Percentiles rank a stretch among this genome's conserved stretches.
Evolutionary conservation across 2,113 vertebrate genomes (phyloP).

Genomic region (Zeus faber): DNA sequence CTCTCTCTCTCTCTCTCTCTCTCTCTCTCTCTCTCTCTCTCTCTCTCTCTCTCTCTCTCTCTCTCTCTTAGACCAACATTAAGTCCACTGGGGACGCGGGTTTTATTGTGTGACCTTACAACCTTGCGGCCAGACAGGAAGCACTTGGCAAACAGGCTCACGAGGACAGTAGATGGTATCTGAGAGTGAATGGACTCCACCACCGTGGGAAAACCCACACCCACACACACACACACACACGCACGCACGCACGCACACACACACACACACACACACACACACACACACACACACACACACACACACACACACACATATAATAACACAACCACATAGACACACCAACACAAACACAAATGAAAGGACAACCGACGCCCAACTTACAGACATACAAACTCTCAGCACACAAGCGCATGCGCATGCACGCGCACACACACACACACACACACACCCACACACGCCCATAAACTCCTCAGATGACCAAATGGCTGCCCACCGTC

Average conservation of each 20-base stretch:
- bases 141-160: conserved; percentile 53
- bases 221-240: conserved; percentile 14
- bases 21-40: conserved; percentile 14
- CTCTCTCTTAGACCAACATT: conserved; percentile 43
- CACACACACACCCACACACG: not conserved
- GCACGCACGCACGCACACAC: conserved; percentile 33
- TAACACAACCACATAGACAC: conserved; percentile 3
- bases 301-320: conserved; percentile 35
- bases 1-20: conserved; percentile 16
- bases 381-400: conserved; percentile 11
- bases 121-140: conserved; percentile 57
- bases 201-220: conserved; percentile 52
- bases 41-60: conserved; percentile 1
- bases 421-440: conserved; percentile 12
- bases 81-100: conserved; percentile 51
- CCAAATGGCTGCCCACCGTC: conserved; percentile 39
- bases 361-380: conserved; percentile 42
- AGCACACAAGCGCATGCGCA: conserved; percentile 36
- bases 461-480: conserved; percentile 39
- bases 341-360: conserved; percentile 34
- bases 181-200: conserved; percentile 52
- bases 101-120: conserved; percentile 48
- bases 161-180: conserved; percentile 64
- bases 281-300: not conserved
- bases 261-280: conserved; percentile 26